Evolutionary conservation across 2,888 invertebrate species (phyloP), one percentile per base, ranked within the genome.

Genomic region (Sceliomorpha sp.): DNA sequence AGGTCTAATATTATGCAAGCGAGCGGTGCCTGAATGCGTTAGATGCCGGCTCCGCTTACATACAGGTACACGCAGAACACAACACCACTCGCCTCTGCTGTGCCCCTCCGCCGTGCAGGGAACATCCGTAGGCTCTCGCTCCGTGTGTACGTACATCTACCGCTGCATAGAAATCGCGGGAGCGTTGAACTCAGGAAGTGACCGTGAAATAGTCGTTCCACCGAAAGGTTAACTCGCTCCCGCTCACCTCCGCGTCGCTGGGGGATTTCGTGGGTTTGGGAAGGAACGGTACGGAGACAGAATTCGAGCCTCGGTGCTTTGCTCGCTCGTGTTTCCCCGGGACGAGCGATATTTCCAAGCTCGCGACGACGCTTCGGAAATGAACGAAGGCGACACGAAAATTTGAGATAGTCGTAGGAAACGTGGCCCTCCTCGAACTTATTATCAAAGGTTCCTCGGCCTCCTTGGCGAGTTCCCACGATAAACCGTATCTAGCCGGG

Each of bases 151-250:
- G 51, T 37, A 34, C 56, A 10, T 47, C 34, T 45, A 63, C 47
- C 44, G 72, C 79, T 81, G 80, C 81, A 82, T 83, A 80, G 81
- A 80, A 82, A 82, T 83, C 78, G 77, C 76, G 75, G 75, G 85
- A 84, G 80, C 87, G 72, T 84, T 87, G 85, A 86, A 86, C 86
- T 80, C 85, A 83, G 85, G 82, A 84, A 84, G 81, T 83, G 82
- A 76, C 82, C 84, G 80, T 83, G 84, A 84, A 85, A 84, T 83
- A 84, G 81, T 85, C 78, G 82, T 84, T 81, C 79, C 77, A 77
- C 76, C 79, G 79, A 82, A 82, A 84, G 84, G 79, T 85, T 83
- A 83, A 83, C 80, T 81, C 77, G 20, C 20, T 20, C 20, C 20
- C 5, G 20, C 20, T n/a, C n/a, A n/a, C n/a, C n/a, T n/a, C n/a